Percentiles rank a stretch among this genome's conserved stretches.
phyloP scores from a whole-genome alignment of 2,888 invertebrate species.

The Plusia festucae region DNA sequence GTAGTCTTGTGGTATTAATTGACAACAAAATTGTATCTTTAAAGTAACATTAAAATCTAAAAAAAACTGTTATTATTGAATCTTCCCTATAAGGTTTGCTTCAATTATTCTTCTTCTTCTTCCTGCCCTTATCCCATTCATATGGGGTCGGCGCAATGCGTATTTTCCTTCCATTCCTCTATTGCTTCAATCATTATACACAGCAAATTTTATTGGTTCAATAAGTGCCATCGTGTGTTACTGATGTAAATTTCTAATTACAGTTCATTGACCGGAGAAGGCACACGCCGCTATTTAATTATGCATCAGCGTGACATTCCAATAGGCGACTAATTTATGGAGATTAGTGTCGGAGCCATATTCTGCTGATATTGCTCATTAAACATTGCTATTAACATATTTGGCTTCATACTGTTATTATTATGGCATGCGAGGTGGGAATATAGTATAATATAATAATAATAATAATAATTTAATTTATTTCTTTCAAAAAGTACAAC shows the following conservation, averaged over 20 bases:
- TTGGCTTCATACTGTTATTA: not conserved
- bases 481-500: too few species aligned
- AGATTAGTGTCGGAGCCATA: conserved; percentile 3
- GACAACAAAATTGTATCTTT: too few species aligned
- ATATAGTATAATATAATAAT: not conserved
- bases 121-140: too few species aligned
- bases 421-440: not conserved
- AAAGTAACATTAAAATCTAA: too few species aligned
- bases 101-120: too few species aligned
- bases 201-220: not conserved
- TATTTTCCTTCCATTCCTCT: too few species aligned
- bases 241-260: not conserved
- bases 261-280: not conserved
- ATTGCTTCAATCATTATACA: too few species aligned
- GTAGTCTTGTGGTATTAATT: too few species aligned
- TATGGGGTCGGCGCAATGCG: too few species aligned
- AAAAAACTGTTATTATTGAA: too few species aligned
- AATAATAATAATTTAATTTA: too few species aligned
- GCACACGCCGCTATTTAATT: not conserved
- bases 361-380: conserved; percentile 2
- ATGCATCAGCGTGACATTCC: not conserved
- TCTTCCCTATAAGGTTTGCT: too few species aligned
- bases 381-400: conserved; percentile 6
- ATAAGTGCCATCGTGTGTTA: not conserved
- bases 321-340: conserved; percentile 3